A percentile compares a stretch with the other conserved stretches of the same genome.
Evolutionary conservation across 2,888 invertebrate genomes (phyloP).

Genomic region (Oligia strigilis): DNA sequence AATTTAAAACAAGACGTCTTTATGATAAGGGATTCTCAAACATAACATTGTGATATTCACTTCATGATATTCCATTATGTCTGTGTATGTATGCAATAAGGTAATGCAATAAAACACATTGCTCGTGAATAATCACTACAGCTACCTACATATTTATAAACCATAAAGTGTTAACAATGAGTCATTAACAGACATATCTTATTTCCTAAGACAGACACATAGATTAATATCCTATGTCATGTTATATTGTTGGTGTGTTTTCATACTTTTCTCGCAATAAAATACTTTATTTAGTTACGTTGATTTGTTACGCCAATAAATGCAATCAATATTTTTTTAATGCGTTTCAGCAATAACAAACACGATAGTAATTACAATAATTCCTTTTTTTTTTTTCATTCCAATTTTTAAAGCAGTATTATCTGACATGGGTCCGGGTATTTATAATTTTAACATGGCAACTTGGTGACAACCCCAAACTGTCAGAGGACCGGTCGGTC

Average conservation of each 20-base stretch:
- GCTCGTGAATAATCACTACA: slow-evolving; percentile 8
- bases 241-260: background rate
- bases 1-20: slow-evolving; percentile 24
- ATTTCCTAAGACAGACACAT: slow-evolving; percentile 17
- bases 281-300: background rate
- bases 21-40: slow-evolving; percentile 41
- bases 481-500: slow-evolving; percentile 43
- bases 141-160: slow-evolving; percentile 2
- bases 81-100: slow-evolving; percentile 13
- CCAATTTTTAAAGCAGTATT: background rate
- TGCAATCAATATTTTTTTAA: background rate
- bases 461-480: slow-evolving; percentile 53
- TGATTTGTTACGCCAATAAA: slow-evolving; percentile 2
- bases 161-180: slow-evolving; percentile 22
- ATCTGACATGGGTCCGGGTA: background rate
- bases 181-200: slow-evolving; percentile 14
- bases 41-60: slow-evolving; percentile 27
- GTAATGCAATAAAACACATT: slow-evolving; percentile 22
- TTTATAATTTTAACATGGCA: slow-evolving; percentile 43
- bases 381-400: background rate
- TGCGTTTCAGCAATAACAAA: background rate
- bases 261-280: background rate
- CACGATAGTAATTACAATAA: background rate
- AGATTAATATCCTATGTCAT: background rate
- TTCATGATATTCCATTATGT: slow-evolving; percentile 13